Percentiles rank a stretch among this genome's conserved stretches.
phyloP scores from a whole-genome alignment of 2,113 vertebrate genomes.

The Opisthocomus hoazin region DNA sequence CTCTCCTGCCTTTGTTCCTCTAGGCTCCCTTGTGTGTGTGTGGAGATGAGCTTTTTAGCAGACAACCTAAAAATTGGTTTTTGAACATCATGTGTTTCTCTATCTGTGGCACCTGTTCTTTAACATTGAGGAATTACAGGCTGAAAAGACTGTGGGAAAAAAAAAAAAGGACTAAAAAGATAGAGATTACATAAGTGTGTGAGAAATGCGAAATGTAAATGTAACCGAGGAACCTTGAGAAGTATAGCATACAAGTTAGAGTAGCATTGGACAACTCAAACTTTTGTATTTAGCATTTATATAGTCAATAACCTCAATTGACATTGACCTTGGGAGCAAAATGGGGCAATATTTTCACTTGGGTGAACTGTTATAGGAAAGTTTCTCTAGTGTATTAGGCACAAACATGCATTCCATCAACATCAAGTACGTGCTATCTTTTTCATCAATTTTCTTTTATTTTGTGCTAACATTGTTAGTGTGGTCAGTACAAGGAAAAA shows the following conservation, averaged over 20 bases:
- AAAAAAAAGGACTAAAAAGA: background rate
- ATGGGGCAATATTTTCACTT: slow-evolving; percentile 54
- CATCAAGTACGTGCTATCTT: slow-evolving; percentile 9
- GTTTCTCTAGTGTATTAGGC: slow-evolving; percentile 56
- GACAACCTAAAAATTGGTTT: background rate
- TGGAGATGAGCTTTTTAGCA: background rate
- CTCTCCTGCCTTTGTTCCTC: background rate
- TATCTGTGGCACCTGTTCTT: rapidly evolving
- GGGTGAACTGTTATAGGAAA: slow-evolving; percentile 40
- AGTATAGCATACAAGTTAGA: background rate
- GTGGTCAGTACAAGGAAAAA: background rate
- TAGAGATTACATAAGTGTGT: background rate
- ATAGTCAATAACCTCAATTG: slow-evolving; percentile 50
- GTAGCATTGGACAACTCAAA: background rate
- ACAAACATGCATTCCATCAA: slow-evolving; percentile 46
- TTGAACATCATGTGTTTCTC: background rate
- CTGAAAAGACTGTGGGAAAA: background rate
- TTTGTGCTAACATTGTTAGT: slow-evolving; percentile 32
- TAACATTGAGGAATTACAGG: background rate
- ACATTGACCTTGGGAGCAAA: slow-evolving; percentile 43
- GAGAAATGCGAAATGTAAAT: background rate
- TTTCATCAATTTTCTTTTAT: slow-evolving; percentile 55
- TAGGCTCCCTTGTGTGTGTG: background rate
- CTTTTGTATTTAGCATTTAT: slow-evolving; percentile 61
- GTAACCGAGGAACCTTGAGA: background rate